Evolutionary conservation across 2,113 vertebrate species (phyloP).

Genomic region (Pristiophorus japonicus): DNA sequence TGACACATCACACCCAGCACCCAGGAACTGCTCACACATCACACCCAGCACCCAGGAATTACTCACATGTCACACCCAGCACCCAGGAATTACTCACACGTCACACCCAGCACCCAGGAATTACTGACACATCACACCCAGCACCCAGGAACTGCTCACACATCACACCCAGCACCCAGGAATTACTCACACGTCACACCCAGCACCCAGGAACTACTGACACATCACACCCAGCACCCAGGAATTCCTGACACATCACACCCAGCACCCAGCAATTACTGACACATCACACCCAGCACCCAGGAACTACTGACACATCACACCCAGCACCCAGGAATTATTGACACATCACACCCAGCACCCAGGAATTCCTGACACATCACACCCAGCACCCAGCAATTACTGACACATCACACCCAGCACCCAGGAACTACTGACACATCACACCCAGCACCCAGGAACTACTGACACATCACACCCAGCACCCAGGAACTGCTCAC

Average conservation of each 20-base stretch:
- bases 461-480: neutral
- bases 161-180: neutral
- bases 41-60: too few species aligned
- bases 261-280: neutral
- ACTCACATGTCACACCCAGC: neutral
- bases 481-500: too few species aligned
- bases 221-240: neutral
- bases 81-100: neutral
- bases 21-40: too few species aligned
- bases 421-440: too few species aligned
- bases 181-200: neutral
- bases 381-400: neutral
- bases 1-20: too few species aligned
- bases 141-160: neutral
- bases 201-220: neutral
- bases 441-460: too few species aligned
- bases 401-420: neutral
- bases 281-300: too few species aligned
- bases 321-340: neutral
- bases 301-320: neutral
- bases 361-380: neutral
- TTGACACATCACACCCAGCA: neutral
- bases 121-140: neutral
- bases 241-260: neutral
- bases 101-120: neutral